Conservation (phyloP, 1,140 invertebrate species). For the Arctopsyche grandis region DNA sequence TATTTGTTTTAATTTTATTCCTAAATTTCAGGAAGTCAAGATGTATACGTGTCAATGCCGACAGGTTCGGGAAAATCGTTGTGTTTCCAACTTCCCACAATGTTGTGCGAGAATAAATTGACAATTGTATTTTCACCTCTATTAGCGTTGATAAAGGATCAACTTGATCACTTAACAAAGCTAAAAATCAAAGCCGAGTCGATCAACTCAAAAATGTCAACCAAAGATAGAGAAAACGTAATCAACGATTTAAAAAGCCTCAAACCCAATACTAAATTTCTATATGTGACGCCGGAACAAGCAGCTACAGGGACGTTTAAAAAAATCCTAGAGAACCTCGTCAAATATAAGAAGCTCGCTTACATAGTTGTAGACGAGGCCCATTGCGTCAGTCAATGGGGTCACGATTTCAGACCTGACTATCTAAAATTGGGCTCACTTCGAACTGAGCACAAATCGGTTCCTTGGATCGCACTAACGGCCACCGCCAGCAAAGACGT, state of each 20-base stretch:
- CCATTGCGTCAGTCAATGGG: conserved; percentile 98
- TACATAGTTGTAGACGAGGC: conserved; percentile 96
- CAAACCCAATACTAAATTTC: conserved; percentile 77
- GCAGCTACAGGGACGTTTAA: conserved; percentile 82
- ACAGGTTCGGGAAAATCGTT: conserved; percentile 96
- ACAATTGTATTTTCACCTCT: conserved; percentile 93
- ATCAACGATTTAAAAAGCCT: conserved; percentile 77
- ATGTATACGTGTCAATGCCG: conserved; percentile 89
- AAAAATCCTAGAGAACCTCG: conserved; percentile 69
- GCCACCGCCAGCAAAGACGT: conserved; percentile 90
- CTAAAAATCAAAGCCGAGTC: conserved; percentile 82
- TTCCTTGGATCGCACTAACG: conserved; percentile 92
- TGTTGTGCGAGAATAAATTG: conserved; percentile 77
- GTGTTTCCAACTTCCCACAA: conserved; percentile 92
- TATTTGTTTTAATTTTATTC: too few relatives aligned
- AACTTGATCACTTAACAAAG: conserved; percentile 75
- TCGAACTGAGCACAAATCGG: conserved; percentile 73
- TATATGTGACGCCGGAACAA: conserved; percentile 95
- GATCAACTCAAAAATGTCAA: conserved; percentile 87
- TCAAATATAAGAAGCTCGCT: conserved; percentile 75
- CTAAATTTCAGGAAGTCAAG: conserved; percentile 72
- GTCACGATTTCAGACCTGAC: conserved; percentile 96
- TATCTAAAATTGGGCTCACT: conserved; percentile 88
- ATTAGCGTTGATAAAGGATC: conserved; percentile 88
- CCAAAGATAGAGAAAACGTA: conserved; percentile 78